phyloP scores from a whole-genome alignment of 2,113 vertebrate species.

The Gavia stellata region DNA sequence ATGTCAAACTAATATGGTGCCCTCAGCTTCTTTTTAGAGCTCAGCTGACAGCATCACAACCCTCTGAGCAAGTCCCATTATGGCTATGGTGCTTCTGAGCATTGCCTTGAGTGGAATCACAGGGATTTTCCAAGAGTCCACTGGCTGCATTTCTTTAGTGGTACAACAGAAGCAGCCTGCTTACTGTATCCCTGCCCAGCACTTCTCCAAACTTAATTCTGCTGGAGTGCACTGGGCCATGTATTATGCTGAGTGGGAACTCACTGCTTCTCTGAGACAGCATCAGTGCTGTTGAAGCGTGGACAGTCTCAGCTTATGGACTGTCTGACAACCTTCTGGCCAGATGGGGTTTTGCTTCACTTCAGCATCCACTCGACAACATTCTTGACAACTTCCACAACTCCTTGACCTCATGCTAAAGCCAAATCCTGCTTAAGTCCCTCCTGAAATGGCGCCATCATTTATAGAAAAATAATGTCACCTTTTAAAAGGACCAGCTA shows the following conservation, averaged over 20 bases:
- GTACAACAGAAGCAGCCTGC: neutral
- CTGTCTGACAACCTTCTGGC: neutral
- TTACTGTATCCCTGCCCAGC: neutral
- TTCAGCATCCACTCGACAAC: neutral
- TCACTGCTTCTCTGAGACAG: neutral
- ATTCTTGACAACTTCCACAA: neutral
- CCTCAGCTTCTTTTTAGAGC: neutral
- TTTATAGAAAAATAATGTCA: neutral
- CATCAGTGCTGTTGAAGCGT: neutral
- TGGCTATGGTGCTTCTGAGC: neutral
- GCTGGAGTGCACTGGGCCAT: accelerated
- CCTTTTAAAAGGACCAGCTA: neutral
- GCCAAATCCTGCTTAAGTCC: neutral
- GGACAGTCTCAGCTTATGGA: neutral
- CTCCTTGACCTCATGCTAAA: neutral
- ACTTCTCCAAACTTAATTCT: neutral
- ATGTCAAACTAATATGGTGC: neutral
- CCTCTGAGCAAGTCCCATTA: neutral
- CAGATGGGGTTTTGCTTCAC: neutral
- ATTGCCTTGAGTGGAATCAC: neutral
- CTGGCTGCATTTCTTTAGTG: neutral
- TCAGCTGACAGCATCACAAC: neutral
- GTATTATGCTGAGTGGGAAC: neutral
- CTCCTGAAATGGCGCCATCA: neutral
- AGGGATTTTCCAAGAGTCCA: neutral